These are phyloP conservation scores for Lampris megalopsis DNA, from an alignment of 2,113 vertebrate genomes.

Conservation along the genomic window DNA sequence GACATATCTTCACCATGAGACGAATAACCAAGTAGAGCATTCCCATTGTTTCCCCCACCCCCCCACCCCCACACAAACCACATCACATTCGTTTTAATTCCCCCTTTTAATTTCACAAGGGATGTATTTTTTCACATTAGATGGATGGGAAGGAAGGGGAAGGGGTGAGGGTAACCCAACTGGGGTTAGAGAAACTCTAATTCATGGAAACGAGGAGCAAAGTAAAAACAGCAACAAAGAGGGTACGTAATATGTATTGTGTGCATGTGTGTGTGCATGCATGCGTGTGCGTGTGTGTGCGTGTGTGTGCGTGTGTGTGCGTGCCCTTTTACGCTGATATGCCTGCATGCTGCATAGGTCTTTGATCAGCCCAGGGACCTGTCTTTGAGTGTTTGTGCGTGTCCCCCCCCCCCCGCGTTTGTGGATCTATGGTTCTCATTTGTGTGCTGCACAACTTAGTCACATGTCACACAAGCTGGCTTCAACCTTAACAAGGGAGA, in stretches of 20 bases:
- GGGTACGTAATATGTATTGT: conserved; percentile 26
- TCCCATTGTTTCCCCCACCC: conserved; percentile 50
- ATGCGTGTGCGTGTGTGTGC: background rate
- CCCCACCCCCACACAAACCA: conserved; percentile 10
- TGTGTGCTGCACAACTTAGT: conserved; percentile 52
- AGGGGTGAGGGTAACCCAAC: conserved; percentile 1
- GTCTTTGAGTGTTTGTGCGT: conserved; percentile 22
- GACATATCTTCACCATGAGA: conserved; percentile 63
- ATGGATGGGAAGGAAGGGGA: conserved; percentile 55
- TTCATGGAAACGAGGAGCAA: conserved; percentile 62
- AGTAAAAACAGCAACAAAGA: conserved; percentile 45
- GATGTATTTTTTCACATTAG: conserved; percentile 59
- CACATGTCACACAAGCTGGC: conserved; percentile 22
- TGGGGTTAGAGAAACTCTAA: conserved; percentile 55
- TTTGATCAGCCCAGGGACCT: conserved; percentile 70
- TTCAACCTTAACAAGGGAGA: conserved; percentile 51
- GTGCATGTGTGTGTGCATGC: background rate
- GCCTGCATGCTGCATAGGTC: background rate
- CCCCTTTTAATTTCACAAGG: conserved; percentile 50
- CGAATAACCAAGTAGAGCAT: conserved; percentile 53
- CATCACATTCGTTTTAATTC: conserved; percentile 32
- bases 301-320: background rate
- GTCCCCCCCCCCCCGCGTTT: conserved; percentile 28
- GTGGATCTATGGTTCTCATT: conserved; percentile 29
- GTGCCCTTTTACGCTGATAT: too few species aligned